phyloP scores from a whole-genome alignment of 1,140 invertebrate genomes.

The Orchestia grillus region DNA sequence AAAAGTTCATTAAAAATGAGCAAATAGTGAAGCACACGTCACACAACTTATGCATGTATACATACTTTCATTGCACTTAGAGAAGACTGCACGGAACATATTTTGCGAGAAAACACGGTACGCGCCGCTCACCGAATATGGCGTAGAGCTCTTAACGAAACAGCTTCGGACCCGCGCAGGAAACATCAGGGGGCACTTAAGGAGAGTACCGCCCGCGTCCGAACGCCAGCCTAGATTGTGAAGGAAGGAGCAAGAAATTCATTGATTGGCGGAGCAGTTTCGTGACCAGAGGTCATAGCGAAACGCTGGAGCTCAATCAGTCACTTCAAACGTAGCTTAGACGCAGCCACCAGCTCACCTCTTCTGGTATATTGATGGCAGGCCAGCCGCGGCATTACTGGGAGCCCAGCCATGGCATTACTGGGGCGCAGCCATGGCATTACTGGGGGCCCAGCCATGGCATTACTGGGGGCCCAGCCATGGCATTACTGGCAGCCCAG shows the following conservation, averaged over 20 bases:
- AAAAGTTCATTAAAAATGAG: neutral
- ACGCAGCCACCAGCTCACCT: neutral
- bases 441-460: neutral
- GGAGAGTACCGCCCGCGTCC: neutral
- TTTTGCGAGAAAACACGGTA: neutral
- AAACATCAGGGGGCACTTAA: neutral
- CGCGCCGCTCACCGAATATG: neutral
- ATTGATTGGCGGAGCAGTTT: neutral
- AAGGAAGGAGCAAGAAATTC: neutral
- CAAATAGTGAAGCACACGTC: neutral
- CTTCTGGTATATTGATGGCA: neutral
- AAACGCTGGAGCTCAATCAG: neutral
- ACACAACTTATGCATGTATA: neutral
- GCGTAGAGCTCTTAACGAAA: neutral
- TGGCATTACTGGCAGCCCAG: neutral
- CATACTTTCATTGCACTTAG: no score
- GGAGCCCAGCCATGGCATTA: neutral
- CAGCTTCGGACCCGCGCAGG: neutral
- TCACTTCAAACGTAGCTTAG: neutral
- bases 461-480: neutral
- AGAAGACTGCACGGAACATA: neutral
- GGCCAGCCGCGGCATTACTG: neutral
- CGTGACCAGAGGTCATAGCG: neutral
- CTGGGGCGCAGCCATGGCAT: neutral
- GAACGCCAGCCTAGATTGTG: neutral